Base-by-base conservation (phyloP, 2,113 vertebrate genomes). In the Cinclus mexicanus region DNA sequence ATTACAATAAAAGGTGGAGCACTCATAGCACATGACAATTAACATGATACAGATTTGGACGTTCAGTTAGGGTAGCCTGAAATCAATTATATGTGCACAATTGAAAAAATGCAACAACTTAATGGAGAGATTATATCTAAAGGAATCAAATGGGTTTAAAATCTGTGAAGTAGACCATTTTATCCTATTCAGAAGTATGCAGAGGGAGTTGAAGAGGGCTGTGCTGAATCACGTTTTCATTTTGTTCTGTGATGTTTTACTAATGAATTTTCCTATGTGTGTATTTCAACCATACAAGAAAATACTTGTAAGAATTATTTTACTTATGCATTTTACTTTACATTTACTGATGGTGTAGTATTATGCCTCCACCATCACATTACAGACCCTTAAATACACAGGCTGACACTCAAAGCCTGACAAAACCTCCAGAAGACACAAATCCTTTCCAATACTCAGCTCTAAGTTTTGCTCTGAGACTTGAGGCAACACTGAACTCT, bases 141-240 rank as follows among this genome's bases (percentile, higher is more conserved):
- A 69, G 10, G 12, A 76, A 89, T 72, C 4, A 72, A 79, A 57
- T 5, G 4, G 31, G 18, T 49, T 82, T 76, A 67, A 63, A 84
- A 65, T 31, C 21, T 78, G 11, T 37, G 18, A 75, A 35, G 26
- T n/a, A 25, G 37, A 85, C 13, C 12, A 20, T 33, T 72, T 25
- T 35, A 84, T 20, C 21, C 31, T n/a, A 24, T 31, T n/a, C 52
- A 87, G 33, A 84, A 77, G 18, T 20, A 89, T 2, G 14, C 9
- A 81, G 25, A 56, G 7, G 14, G n/a, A 86, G 37, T 18, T 56
- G 19, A 68, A 83, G 16, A 88, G 18, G 23, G 35, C 31, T 60
- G 15, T 65, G 28, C n/a, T 72, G 47, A 91, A 78, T 26, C 23
- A 42, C 0, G 0, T 49, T 57, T 91, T 31, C 1, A 4, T 72